Percentiles rank a stretch among this genome's conserved stretches.
Conservation (phyloP, 2,113 vertebrate species). For the Apistogramma diplotaenia region DNA sequence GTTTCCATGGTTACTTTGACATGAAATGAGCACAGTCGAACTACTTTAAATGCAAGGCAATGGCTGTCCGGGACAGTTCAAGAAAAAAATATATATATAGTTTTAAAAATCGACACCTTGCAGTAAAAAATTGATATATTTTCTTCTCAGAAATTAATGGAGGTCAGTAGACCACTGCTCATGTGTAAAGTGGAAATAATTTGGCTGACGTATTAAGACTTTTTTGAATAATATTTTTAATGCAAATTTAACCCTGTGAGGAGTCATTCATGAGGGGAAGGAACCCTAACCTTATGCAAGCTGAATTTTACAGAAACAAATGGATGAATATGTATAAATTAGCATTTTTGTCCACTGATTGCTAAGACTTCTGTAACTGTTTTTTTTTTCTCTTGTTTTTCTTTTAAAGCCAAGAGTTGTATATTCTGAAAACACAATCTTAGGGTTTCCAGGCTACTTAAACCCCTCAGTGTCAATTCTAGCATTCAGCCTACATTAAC, state of each 20-base stretch:
- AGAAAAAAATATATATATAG: background rate
- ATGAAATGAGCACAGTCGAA: background rate
- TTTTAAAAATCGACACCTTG: background rate
- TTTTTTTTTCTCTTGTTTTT: background rate
- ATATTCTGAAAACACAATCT: background rate
- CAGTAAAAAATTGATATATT: background rate
- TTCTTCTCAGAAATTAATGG: background rate
- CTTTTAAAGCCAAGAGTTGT: background rate
- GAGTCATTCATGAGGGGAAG: too few species aligned
- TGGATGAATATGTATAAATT: too few species aligned
- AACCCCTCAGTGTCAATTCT: background rate
- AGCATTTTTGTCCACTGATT: background rate
- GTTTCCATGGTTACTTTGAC: too few species aligned
- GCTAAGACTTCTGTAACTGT: background rate
- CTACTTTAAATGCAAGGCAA: background rate
- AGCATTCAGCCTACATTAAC: background rate
- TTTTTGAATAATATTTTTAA: background rate
- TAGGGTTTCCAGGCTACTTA: background rate
- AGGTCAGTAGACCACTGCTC: background rate
- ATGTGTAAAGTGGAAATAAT: background rate
- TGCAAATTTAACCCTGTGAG: background rate
- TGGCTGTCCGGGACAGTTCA: background rate
- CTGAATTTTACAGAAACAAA: too few species aligned
- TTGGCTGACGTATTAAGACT: background rate
- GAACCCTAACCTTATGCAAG: too few species aligned